phyloP scores from a whole-genome alignment of 2,113 vertebrate species.

The human region DNA sequence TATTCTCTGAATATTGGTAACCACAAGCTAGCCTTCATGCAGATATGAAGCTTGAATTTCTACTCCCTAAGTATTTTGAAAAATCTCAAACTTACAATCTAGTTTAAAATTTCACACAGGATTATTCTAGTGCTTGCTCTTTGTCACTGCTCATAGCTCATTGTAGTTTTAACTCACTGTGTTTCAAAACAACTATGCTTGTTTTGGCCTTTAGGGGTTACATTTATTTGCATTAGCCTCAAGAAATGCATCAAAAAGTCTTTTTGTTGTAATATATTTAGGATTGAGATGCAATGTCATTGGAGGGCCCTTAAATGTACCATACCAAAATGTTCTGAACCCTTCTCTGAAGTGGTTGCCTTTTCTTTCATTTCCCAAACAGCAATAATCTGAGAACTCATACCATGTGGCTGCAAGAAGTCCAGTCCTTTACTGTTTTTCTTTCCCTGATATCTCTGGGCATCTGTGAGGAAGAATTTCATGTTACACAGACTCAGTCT shows the following conservation, averaged over 20 bases:
- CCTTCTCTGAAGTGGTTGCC: neutral
- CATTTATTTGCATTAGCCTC: neutral
- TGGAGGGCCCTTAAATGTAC: accelerated
- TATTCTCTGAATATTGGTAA: neutral
- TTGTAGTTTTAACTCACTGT: neutral
- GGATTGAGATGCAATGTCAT: neutral
- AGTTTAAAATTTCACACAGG: neutral
- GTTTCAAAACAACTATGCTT: neutral
- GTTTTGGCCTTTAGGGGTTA: neutral
- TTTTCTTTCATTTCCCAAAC: neutral
- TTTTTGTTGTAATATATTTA: neutral
- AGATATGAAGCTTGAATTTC: neutral
- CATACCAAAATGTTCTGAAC: neutral
- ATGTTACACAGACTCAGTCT: neutral
- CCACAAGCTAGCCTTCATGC: neutral
- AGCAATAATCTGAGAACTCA: neutral
- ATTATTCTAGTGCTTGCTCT: neutral
- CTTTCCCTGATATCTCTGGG: neutral
- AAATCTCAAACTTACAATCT: neutral
- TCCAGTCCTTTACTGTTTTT: no score
- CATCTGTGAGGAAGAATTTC: neutral
- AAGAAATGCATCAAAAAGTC: neutral
- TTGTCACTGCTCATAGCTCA: accelerated
- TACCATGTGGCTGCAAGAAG: neutral
- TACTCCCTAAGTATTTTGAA: neutral